Conservation (phyloP, 2,113 vertebrate genomes). For the Pycnonotus jocosus region DNA sequence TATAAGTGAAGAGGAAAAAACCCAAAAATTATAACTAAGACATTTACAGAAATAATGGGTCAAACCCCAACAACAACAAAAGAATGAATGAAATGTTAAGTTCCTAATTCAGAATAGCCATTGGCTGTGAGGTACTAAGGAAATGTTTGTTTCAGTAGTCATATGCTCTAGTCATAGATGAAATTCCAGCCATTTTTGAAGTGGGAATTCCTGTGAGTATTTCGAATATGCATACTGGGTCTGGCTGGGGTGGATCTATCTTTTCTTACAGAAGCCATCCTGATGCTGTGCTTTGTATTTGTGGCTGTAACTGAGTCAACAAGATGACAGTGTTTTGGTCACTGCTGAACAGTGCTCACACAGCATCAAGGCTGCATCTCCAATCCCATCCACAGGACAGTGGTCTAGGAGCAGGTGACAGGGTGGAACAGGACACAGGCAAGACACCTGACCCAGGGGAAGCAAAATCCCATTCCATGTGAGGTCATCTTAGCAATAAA, state of each 20-base stretch:
- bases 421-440: accelerated
- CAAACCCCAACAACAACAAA: neutral
- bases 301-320: neutral
- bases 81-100: neutral
- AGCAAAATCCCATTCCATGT: no score
- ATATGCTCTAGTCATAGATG: neutral
- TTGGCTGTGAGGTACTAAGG: neutral
- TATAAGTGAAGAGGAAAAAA: neutral
- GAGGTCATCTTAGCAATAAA: neutral
- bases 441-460: neutral
- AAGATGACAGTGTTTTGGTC: accelerated
- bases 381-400: neutral
- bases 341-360: neutral
- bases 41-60: neutral
- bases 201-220: neutral
- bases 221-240: neutral
- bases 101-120: neutral
- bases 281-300: neutral
- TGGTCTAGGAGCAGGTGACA: neutral
- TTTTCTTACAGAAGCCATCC: neutral
- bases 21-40: neutral
- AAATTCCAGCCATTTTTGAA: neutral
- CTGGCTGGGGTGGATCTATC: neutral
- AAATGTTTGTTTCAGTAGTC: neutral
- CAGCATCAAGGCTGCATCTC: neutral